Base-by-base conservation (phyloP, 2,888 invertebrate species). In the Scaptomyza tumidula region DNA sequence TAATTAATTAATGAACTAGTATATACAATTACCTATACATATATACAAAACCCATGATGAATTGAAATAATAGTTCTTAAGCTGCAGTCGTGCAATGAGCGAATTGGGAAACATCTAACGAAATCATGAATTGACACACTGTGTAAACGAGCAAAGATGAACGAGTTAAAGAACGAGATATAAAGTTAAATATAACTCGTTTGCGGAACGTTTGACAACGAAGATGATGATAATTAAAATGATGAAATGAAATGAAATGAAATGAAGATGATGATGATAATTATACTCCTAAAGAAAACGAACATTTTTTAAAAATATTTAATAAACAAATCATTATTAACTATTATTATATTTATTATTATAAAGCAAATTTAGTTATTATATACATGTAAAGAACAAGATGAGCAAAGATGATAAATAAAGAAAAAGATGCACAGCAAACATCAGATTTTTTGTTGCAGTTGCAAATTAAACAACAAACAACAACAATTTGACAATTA, bases 271-370 rank as follows among this genome's bases (percentile, higher is more conserved):
- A 87, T 72, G 75, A 86, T 84, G 84, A 86, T 85, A 82, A 71
- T 67, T 83, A 79, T 83, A 83, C 80, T 88, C 86, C 83, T 88
- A 80, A 88, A 35, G 16, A 41, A 68, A 88, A 74, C 48, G 74
- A 76, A 85, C 58, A 86, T 88, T 88, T 88, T 88, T 85, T 84
- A 84, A 86, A 88, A 79, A 86, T 88, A 83, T 88, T 83, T 87
- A 88, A 86, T 80, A 85, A 83, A 88, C 70, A 81, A 82, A 88
- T 87, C 86, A 87, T 86, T 86, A 86, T 86, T 88, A 86, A 80
- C 77, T 84, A 88, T 81, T 82, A 85, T 80, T 81, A 82, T 88
- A 82, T 79, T 85, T 79, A 82, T 82, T 86, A 76, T 75, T 78
- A 84, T 62, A 86, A 81, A 84, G 76, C 76, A 84, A 88, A 88